phyloP scores from a whole-genome alignment of 2,888 invertebrate genomes.

The Agrochola litura region DNA sequence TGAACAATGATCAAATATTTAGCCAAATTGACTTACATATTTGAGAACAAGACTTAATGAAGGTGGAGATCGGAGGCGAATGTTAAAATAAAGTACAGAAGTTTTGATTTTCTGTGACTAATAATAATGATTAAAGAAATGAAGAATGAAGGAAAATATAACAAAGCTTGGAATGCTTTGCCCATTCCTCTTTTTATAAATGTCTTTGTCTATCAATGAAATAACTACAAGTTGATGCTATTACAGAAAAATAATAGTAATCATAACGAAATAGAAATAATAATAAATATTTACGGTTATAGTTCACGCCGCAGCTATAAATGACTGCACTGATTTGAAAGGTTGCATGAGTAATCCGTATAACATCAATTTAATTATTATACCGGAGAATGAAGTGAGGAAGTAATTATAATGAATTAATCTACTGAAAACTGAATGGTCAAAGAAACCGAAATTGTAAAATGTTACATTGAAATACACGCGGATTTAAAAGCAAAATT shows the following conservation, averaged over 20 bases:
- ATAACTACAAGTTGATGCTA: too few species aligned
- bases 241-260: too few species aligned
- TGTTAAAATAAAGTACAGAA: not conserved
- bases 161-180: not conserved
- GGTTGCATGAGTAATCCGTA: constrained; percentile 9
- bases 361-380: not conserved
- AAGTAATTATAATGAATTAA: constrained; percentile 23
- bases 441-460: not conserved
- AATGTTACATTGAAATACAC: not conserved
- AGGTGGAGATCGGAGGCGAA: constrained; percentile 24
- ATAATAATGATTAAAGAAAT: not conserved
- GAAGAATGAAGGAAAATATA: not conserved
- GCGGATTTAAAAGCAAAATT: not conserved
- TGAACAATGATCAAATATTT: constrained; percentile 25
- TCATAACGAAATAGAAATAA: not conserved
- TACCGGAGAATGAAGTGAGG: not conserved
- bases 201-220: not conserved
- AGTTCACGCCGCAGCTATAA: constrained; percentile 10
- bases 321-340: constrained; percentile 19
- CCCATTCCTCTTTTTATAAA: too few species aligned
- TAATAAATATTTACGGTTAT: constrained; percentile 21
- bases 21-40: constrained; percentile 36
- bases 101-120: not conserved
- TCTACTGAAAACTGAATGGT: constrained; percentile 4
- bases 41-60: not conserved